Base-by-base conservation (phyloP, 2,888 invertebrate genomes). In the Keiferia lycopersicella region DNA sequence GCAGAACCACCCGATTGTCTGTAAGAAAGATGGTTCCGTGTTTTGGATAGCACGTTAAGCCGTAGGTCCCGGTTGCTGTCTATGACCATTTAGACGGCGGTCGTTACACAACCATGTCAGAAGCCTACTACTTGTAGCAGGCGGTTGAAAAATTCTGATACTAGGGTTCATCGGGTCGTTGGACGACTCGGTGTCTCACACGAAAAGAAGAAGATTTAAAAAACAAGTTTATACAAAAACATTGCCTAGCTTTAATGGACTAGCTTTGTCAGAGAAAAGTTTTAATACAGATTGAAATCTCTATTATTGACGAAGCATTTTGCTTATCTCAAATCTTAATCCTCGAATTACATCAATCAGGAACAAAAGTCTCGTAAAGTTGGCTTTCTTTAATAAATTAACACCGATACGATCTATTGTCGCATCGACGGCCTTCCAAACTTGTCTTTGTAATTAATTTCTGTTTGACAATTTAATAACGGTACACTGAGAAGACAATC, bases 361-460 rank as follows among this genome's bases (percentile, higher is more conserved):
- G 75, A 76, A 79, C 75, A 78, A 79, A 82, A 79, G 77, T 79
- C 73, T 72, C 68, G 75, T 76, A 78, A 84, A 76, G 79, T 75
- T 71, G 77, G 76, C 76, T 81, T 83, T 84, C 82, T 83, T 86
- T 81, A 79, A 81, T 82, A 81, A 88, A 87, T 88, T 84, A 86
- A 84, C 83, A 84, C 78, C 77, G 85, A 86, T 88, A 87, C 77
- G 78, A 86, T 87, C 86, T 84, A 85, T 86, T 84, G 85, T 86
- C 86, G 77, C 82, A 83, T 86, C 80, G 82, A 79, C 80, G 78
- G 81, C 80, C 81, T 82, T 83, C 80, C 72, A 77, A 84, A 85
- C 79, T 85, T 86, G 83, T 84, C 83, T 82, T 73, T 69, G 71
- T 85, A 86, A 89, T 88, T 86, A 87, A 88, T 87, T 86, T 85